phyloP scores from a whole-genome alignment of 2,113 vertebrate genomes.

The Platanista minor region DNA sequence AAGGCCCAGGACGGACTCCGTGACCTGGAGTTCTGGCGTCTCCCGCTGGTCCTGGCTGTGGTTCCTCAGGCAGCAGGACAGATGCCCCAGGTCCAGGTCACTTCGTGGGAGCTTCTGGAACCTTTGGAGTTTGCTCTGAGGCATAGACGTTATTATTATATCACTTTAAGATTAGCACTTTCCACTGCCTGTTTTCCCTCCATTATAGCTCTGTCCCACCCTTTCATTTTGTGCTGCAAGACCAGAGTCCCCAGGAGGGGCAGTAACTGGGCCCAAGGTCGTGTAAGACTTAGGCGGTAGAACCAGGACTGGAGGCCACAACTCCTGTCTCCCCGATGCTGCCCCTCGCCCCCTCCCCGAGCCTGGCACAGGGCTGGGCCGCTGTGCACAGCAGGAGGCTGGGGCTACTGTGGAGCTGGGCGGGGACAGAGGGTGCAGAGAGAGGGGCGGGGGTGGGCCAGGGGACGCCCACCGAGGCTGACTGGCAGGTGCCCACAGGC shows the following conservation, averaged over 20 bases:
- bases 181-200: not conserved
- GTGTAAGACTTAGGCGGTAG: not conserved
- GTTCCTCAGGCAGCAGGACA: not conserved
- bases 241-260: not conserved
- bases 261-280: not conserved
- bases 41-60: not conserved
- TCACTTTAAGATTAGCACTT: not conserved
- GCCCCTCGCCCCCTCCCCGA: not conserved
- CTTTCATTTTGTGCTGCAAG: not conserved
- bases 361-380: not conserved
- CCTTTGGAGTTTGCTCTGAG: not conserved
- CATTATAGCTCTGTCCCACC: not conserved
- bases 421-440: not conserved
- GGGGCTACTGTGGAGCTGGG: not conserved
- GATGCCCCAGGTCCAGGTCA: not conserved
- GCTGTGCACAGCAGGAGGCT: not conserved
- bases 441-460: rapidly evolving
- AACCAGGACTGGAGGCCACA: not conserved
- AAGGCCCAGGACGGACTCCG: not conserved
- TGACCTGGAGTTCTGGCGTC: not conserved
- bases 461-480: not conserved
- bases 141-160: not conserved
- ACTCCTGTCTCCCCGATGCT: not conserved
- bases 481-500: conserved; percentile 80
- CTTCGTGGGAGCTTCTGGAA: not conserved